Evolutionary conservation across 2,797 vertebrate species (phyloP).

Genomic region (Cossypha dichroa): DNA sequence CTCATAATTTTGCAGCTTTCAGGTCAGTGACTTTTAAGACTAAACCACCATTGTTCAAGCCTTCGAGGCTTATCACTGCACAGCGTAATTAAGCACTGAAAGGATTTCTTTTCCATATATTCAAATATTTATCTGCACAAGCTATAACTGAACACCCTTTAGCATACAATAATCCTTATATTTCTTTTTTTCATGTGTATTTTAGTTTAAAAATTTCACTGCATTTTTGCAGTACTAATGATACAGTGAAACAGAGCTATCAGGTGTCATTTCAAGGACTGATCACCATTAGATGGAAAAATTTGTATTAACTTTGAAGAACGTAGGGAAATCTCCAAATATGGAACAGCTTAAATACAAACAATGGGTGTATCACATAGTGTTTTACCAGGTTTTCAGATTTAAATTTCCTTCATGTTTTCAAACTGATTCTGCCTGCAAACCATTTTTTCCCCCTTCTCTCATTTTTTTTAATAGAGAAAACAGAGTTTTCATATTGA

Average conservation of each 20-base stretch:
- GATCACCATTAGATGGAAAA: background rate
- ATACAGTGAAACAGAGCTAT: background rate
- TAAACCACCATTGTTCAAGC: background rate
- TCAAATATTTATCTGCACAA: background rate
- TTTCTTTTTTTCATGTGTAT: background rate
- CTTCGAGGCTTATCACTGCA: background rate
- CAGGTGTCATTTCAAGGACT: background rate
- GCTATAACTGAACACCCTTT: background rate
- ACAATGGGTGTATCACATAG: background rate
- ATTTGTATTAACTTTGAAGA: background rate
- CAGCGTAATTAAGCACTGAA: background rate
- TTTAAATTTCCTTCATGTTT: background rate
- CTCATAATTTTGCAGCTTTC: background rate
- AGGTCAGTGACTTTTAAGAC: background rate
- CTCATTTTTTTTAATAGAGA: background rate
- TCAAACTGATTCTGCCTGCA: background rate
- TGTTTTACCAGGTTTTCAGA: background rate
- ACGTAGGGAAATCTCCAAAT: background rate
- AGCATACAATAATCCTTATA: background rate
- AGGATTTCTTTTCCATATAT: background rate
- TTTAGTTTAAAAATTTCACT: background rate
- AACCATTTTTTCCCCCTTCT: accelerated
- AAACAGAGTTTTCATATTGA: background rate
- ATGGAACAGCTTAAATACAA: background rate
- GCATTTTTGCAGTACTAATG: background rate